phyloP scores from a whole-genome alignment of 2,797 vertebrate species.

The Todus mexicanus region DNA sequence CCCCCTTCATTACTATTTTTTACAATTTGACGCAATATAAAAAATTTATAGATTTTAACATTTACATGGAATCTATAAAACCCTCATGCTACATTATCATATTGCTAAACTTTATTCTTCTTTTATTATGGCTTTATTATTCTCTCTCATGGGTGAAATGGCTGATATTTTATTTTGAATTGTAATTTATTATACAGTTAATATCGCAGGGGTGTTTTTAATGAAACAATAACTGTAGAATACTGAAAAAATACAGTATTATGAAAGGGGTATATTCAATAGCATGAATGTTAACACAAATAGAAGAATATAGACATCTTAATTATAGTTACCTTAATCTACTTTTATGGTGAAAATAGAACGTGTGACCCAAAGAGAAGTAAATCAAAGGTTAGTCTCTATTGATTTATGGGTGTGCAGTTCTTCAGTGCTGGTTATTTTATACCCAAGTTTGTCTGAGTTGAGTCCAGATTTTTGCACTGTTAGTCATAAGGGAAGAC shows the following conservation, averaged over 20 bases:
- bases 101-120: constrained; percentile 47
- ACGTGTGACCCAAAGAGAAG: neutral
- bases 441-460: neutral
- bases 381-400: neutral
- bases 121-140: constrained; percentile 40
- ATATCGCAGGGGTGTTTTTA: constrained; percentile 31
- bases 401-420: constrained; percentile 17
- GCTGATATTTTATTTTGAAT: constrained; percentile 39
- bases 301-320: constrained; percentile 13
- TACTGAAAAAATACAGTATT: constrained; percentile 25
- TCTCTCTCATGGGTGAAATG: constrained; percentile 25
- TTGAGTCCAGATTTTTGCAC: neutral
- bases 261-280: neutral
- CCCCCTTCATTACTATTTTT: neutral
- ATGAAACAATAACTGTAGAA: constrained; percentile 29
- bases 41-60: constrained; percentile 37
- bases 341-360: neutral
- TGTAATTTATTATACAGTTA: constrained; percentile 43
- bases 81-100: neutral
- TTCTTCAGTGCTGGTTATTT: neutral
- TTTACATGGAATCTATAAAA: constrained; percentile 56
- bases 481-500: neutral
- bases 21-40: neutral
- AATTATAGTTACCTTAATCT: constrained; percentile 30
- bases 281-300: neutral